These are phyloP conservation scores for Myrmecophaga tridactyla DNA, from an alignment of 2,113 vertebrate species.

Conservation along the genomic window DNA sequence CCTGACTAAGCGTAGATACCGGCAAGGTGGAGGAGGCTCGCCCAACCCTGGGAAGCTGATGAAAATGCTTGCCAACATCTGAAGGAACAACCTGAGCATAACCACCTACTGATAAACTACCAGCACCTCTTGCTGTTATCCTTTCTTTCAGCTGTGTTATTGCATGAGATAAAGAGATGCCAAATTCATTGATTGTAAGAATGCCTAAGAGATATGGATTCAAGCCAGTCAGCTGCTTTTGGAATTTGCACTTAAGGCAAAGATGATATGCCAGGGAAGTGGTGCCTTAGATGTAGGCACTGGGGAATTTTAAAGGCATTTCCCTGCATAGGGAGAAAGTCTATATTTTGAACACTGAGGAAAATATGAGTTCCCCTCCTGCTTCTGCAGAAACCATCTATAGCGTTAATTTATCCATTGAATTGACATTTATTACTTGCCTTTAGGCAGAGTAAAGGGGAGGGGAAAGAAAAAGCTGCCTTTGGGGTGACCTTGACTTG, in stretches of 20 bases:
- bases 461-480: neutral
- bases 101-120: neutral
- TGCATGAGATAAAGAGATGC: neutral
- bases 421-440: neutral
- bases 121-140: no score
- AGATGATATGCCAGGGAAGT: neutral
- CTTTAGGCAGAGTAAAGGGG: neutral
- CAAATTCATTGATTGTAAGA: neutral
- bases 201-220: neutral
- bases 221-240: neutral
- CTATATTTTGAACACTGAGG: neutral
- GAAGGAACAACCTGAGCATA: neutral
- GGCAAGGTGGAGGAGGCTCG: rapidly evolving
- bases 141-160: neutral
- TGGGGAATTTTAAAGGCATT: neutral
- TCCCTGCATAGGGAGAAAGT: neutral
- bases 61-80: neutral
- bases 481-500: neutral
- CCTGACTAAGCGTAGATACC: rapidly evolving
- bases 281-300: rapidly evolving
- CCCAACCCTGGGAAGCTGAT: neutral
- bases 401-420: neutral
- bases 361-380: neutral
- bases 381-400: neutral
- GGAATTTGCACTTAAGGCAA: neutral